Percentiles rank a stretch among this genome's conserved stretches.
Conservation (phyloP, 2,113 vertebrate species). For the Felis catus region DNA sequence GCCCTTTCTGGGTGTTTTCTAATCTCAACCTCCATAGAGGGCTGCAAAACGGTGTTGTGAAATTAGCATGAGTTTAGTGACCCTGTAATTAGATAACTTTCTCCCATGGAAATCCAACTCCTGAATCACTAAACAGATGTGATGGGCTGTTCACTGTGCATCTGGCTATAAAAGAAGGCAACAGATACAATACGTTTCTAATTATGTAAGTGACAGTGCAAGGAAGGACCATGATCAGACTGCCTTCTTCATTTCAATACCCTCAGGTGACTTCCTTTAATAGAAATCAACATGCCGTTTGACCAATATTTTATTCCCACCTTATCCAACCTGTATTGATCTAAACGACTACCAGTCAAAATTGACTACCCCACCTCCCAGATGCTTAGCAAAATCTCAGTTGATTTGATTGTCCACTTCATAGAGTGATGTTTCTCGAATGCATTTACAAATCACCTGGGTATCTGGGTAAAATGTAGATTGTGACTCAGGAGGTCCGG, state of each 20-base stretch:
- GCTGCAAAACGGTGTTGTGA: background rate
- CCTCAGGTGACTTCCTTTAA: background rate
- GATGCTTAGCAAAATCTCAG: background rate
- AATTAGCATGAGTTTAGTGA: background rate
- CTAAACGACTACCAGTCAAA: background rate
- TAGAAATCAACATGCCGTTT: background rate
- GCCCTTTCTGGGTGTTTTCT: conserved; percentile 1
- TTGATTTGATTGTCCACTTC: background rate
- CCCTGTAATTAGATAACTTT: conserved; percentile 32
- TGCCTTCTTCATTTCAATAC: background rate
- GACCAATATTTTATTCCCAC: background rate
- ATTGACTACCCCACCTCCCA: background rate
- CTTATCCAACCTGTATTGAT: background rate
- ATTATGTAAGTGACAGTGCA: background rate
- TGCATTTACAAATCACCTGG: background rate
- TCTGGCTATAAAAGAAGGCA: conserved; percentile 25
- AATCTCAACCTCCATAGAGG: conserved; percentile 12
- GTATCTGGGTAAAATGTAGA: background rate
- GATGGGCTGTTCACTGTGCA: background rate
- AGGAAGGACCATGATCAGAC: background rate
- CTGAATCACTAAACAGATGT: background rate
- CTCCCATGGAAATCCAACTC: conserved; percentile 28
- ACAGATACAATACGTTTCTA: background rate
- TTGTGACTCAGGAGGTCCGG: background rate
- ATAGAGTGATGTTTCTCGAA: background rate